phyloP scores from a whole-genome alignment of 2,797 vertebrate species.

The Danio tinwini region DNA sequence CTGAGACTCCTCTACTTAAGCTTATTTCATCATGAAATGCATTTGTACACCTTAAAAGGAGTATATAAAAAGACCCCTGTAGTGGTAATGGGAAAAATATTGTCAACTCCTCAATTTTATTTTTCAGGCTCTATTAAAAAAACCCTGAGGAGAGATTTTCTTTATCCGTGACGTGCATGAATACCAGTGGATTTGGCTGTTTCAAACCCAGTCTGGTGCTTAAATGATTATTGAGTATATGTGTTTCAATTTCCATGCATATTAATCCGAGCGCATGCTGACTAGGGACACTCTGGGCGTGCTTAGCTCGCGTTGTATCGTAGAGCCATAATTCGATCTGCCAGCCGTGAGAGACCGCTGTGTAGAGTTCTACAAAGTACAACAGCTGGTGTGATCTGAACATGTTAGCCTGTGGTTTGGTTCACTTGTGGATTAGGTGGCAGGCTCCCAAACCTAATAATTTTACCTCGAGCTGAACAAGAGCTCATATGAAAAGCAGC shows the following conservation, averaged over 20 bases:
- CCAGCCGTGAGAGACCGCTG: constrained; percentile 37
- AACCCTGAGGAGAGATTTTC: background rate
- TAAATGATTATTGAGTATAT: constrained; percentile 43
- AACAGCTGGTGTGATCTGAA: constrained; percentile 34
- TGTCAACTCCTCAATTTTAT: constrained; percentile 20
- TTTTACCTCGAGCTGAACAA: constrained; percentile 5
- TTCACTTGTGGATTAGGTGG: constrained; percentile 24
- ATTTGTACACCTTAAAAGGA: constrained; percentile 35
- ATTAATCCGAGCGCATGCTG: constrained; percentile 24
- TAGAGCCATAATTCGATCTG: constrained; percentile 25
- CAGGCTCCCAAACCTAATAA: constrained; percentile 19
- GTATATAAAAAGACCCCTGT: constrained; percentile 23
- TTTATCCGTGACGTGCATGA: constrained; percentile 24
- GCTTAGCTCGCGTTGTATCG: background rate
- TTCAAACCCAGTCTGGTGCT: constrained; percentile 12
- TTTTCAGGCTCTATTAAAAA: background rate
- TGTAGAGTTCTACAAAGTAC: background rate
- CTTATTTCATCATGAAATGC: constrained; percentile 14
- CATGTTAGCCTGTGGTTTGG: constrained; percentile 26
- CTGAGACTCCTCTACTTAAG: background rate
- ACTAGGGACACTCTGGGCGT: background rate
- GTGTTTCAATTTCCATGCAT: constrained; percentile 39
- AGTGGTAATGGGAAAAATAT: constrained; percentile 29
- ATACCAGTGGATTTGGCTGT: constrained; percentile 25
- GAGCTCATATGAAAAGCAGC: background rate